Base-by-base conservation (phyloP, 2,113 vertebrate species). In the Aspiorhynchus laticeps region DNA sequence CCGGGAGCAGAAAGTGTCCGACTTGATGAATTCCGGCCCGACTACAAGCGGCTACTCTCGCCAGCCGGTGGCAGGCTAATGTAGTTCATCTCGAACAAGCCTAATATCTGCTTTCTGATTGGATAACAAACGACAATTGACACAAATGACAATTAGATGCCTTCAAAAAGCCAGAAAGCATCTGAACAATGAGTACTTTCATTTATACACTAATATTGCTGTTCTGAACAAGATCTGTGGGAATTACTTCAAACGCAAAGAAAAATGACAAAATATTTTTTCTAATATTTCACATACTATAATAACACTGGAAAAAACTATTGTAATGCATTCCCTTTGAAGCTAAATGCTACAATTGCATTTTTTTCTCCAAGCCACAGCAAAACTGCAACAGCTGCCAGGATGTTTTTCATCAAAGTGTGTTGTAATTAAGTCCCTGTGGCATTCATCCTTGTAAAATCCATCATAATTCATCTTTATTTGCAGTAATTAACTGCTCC, bases 381-480 rank as follows among this genome's bases (percentile, higher is more conserved):
- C 43, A 71, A 83, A 83, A 71, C 43, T 24, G 28, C 41, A 83
- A 75, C 87, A 87, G 79, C 79, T 87, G 79, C 78, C 43, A 82
- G 78, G 48, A 59, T 65, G 67, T 33, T 53, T 87, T 75, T 82
- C 38, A 81, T 74, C 48, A 81, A 46, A 74, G 17, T 33, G 51
- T 43, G 80, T 38, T 87, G 56, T 83, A 83, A 87, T 83, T 75
- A 83, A 53, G 15, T 65, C 86, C 36, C 73, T 56, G 83, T 85
- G 84, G 89, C 86, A 90, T 88, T 91, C 91, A 91, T 91, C 87
- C 88, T 91, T 91, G 87, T 88, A 90, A 87, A 77, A 75, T 77
- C 86, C 86, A 90, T 92, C 88, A 80, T 84, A 92, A 88, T 89
- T 90, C 79, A 80, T 91, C 88, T 85, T 89, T 80, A 89, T 83